These are phyloP conservation scores for Poeciliopsis turneri DNA, from an alignment of 2,797 vertebrate genomes.

Conservation along the genomic window DNA sequence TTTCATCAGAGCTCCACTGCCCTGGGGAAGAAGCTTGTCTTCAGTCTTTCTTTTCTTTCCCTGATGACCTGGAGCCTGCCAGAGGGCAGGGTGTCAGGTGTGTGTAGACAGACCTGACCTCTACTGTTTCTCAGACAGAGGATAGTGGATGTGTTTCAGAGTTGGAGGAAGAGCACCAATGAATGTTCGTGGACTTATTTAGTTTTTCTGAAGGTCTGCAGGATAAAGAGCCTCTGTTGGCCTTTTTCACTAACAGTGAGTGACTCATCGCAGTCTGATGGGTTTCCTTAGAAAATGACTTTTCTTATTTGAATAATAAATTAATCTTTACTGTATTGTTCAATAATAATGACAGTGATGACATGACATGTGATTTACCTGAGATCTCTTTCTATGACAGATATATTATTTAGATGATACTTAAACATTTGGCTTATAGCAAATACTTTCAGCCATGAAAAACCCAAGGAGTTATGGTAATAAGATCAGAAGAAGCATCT, in stretches of 20 bases:
- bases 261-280: background rate
- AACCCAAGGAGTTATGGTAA: background rate
- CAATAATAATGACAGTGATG: background rate
- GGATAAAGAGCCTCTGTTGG: background rate
- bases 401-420: background rate
- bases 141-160: background rate
- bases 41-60: background rate
- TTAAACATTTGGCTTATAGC: background rate
- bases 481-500: background rate
- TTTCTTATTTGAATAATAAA: background rate
- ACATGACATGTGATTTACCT: background rate
- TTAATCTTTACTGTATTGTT: background rate
- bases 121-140: background rate
- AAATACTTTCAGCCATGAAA: background rate
- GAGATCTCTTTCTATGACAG: background rate
- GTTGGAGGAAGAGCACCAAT: background rate
- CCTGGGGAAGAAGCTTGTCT: background rate
- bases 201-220: too few species aligned
- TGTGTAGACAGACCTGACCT: constrained; percentile 1
- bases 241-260: background rate
- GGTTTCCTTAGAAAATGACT: background rate
- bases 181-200: background rate
- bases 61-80: background rate
- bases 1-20: background rate
- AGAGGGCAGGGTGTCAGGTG: background rate